phyloP scores from a whole-genome alignment of 2,797 vertebrate species.

The Hippocampus kuda region DNA sequence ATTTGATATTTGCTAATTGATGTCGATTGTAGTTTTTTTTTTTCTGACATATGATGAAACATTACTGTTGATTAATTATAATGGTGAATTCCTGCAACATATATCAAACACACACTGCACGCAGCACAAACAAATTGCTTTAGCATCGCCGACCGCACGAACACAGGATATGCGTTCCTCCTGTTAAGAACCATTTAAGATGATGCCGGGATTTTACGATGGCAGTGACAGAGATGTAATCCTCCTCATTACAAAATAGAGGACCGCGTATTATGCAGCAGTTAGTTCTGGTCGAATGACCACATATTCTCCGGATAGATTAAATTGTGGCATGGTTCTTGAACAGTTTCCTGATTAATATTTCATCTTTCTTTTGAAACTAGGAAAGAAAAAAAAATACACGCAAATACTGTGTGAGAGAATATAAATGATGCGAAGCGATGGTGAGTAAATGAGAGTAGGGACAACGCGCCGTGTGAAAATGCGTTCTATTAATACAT shows the following conservation, averaged over 20 bases:
- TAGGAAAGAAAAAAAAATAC: background rate
- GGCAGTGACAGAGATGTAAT: background rate
- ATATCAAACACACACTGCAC: background rate
- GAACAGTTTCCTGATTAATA: background rate
- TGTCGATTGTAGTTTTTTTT: background rate
- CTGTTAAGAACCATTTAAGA: background rate
- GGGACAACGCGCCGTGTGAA: conserved; percentile 13
- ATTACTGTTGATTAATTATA: background rate
- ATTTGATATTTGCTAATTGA: background rate
- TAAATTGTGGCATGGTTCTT: background rate
- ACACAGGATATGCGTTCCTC: background rate
- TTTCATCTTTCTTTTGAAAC: background rate
- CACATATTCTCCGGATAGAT: background rate
- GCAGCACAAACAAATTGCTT: background rate
- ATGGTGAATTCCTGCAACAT: background rate
- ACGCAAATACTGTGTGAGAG: background rate
- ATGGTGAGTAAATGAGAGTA: conserved; percentile 16
- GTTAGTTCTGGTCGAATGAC: background rate
- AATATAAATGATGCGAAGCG: conserved; percentile 5
- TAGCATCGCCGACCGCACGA: background rate
- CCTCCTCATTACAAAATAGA: background rate
- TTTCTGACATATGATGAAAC: background rate
- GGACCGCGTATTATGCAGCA: background rate
- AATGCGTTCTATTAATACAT: conserved; percentile 39
- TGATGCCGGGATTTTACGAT: background rate